phyloP scores from a whole-genome alignment of 2,888 invertebrate species.

The Deilephila elpenor region DNA sequence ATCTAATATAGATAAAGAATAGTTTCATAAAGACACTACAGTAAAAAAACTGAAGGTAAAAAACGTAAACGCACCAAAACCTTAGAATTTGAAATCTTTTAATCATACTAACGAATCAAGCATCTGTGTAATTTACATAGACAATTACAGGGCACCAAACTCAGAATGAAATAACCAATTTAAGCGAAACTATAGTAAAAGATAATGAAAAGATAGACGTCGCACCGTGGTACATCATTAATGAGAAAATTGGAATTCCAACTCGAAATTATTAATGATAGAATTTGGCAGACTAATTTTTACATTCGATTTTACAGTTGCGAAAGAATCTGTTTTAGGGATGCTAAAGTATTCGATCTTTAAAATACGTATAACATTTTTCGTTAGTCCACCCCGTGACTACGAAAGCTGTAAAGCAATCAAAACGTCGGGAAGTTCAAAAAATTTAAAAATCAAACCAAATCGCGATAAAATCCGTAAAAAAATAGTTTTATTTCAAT shows the following conservation, averaged over 20 bases:
- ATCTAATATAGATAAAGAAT: too few species aligned
- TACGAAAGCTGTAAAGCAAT: too few species aligned
- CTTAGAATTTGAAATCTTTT: background rate
- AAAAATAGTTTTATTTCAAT: too few species aligned
- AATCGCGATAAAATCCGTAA: too few species aligned
- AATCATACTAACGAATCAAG: background rate
- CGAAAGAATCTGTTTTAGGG: background rate
- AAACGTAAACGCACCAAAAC: background rate
- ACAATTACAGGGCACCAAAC: background rate
- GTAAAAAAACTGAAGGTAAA: background rate
- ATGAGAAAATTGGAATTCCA: background rate
- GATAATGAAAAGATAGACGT: conserved; percentile 11
- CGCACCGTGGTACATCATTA: background rate
- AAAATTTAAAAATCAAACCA: too few species aligned
- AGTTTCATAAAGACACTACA: background rate
- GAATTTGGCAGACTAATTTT: background rate
- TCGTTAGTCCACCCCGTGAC: too few species aligned
- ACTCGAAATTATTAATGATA: background rate
- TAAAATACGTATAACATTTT: too few species aligned
- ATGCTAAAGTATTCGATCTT: background rate
- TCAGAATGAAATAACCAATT: conserved; percentile 3
- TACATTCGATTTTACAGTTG: background rate
- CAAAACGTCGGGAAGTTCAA: too few species aligned
- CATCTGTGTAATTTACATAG: background rate
- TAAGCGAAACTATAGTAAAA: conserved; percentile 1